Base-by-base conservation (phyloP, 2,113 vertebrate species). In the Notothenia rossii region DNA sequence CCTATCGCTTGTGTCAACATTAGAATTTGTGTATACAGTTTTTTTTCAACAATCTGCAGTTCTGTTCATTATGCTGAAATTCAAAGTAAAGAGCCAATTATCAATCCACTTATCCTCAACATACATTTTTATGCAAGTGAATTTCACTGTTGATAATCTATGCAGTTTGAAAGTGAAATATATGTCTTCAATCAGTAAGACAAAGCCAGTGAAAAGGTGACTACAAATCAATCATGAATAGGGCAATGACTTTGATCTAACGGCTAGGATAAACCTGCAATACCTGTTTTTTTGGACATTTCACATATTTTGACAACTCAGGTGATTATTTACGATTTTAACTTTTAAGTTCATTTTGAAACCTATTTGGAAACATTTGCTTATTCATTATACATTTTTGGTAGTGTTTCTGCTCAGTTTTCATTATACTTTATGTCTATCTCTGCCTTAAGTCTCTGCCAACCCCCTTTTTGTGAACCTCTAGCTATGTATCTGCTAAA, bases 1-100 rank as follows among this genome's bases (percentile, higher is more conserved):
- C 36, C 36, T 40, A 40, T 83, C 58, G 1, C 1, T 8, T 36
- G 29, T 64, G 66, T 83, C 61, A 55, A 55, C 73, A 68, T 65
- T 45, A 2, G 2, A 64, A 4, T 51, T 46, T 46, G 58, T 60
- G 10, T 33, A 9, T 7, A 7, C 48, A 71, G 10, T 18, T 76
- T 45, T 82, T 50, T 76, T 10, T 10, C 14, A 8, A 17, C 66
- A 11, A 29, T 65, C 46, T 70, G 67, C 72, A 68, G 40, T 62
- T 71, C 22, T 55, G 65, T 25, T n/a, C 14, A 72, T 76, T 67
- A 56, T 14, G 17, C 36, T 36, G 18, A 29, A 48, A 55, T 40
- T 49, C 10, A 51, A 60, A 59, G 40, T 7, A 2, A 71, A 43
- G 4, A 20, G 25, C 12, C 13, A 14, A 7, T 77, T 33, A 15